These are phyloP conservation scores for Oasisia sp. DNA, from an alignment of 2,888 invertebrate species.

Conservation along the genomic window DNA sequence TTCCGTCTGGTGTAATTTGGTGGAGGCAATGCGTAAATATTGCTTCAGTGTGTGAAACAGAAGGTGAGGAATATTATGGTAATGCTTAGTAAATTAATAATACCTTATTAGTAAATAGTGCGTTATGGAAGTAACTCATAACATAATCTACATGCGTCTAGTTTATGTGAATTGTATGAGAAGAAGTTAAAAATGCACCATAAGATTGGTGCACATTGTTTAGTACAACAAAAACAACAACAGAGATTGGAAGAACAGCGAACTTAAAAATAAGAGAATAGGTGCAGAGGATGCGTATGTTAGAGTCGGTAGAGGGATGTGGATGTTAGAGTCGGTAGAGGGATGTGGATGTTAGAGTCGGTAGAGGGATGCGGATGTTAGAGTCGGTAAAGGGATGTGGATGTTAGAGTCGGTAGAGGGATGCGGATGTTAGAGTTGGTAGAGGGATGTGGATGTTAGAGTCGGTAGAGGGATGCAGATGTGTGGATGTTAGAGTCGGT, in stretches of 20 bases:
- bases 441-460: too few relatives aligned
- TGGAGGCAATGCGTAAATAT: not conserved
- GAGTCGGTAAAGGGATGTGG: too few relatives aligned
- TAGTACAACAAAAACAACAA: not conserved
- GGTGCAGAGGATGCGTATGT: too few relatives aligned
- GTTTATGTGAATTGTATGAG: not conserved
- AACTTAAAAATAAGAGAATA: not conserved
- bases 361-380: too few relatives aligned
- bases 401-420: too few relatives aligned
- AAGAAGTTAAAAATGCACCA: not conserved
- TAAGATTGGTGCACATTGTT: not conserved
- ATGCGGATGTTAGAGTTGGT: too few relatives aligned
- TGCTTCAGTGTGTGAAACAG: not conserved
- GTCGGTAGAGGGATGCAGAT: too few relatives aligned
- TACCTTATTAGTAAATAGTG: not conserved
- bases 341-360: too few relatives aligned
- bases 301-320: too few relatives aligned
- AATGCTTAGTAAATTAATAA: not conserved
- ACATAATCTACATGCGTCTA: not conserved
- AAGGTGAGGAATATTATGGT: not conserved
- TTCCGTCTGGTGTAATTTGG: not conserved
- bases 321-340: too few relatives aligned
- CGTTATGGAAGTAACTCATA: not conserved
- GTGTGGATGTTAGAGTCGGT: too few relatives aligned
- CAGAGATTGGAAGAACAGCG: not conserved